Conservation (phyloP, 2,888 invertebrate genomes). For the Plagiodera versicolora region DNA sequence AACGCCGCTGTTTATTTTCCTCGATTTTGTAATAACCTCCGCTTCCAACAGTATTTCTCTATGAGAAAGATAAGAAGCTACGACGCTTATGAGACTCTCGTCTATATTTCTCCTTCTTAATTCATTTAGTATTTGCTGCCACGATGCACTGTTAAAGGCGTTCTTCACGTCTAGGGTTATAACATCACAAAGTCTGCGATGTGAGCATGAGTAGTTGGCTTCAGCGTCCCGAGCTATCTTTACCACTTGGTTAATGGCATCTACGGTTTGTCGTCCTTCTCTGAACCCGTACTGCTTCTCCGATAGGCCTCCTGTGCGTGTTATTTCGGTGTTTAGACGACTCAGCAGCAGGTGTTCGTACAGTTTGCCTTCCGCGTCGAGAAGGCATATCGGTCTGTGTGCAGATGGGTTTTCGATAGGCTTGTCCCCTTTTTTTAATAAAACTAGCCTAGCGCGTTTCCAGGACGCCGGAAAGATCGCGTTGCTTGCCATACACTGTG, state of each 20-base stretch:
- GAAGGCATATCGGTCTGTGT: background rate
- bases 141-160: constrained; percentile 13
- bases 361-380: background rate
- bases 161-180: constrained; percentile 9
- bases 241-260: background rate
- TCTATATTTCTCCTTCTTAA: constrained; percentile 11
- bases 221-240: background rate
- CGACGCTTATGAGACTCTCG: constrained; percentile 14
- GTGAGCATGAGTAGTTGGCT: background rate
- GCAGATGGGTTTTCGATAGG: background rate
- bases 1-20: constrained; percentile 12
- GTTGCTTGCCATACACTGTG: no score
- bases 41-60: constrained; percentile 6
- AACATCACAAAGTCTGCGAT: background rate
- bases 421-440: no score
- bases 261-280: background rate
- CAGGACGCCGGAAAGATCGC: no score
- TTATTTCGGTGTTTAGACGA: background rate
- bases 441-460: no score
- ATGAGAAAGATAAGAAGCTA: constrained; percentile 6
- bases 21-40: background rate
- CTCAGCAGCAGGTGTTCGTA: background rate
- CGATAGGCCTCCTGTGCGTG: background rate
- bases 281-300: no score
- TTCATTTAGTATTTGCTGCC: constrained; percentile 13